These are phyloP conservation scores for Ditylenchus weischeri DNA, from an alignment of 2,888 invertebrate genomes.

Conservation along the genomic window DNA sequence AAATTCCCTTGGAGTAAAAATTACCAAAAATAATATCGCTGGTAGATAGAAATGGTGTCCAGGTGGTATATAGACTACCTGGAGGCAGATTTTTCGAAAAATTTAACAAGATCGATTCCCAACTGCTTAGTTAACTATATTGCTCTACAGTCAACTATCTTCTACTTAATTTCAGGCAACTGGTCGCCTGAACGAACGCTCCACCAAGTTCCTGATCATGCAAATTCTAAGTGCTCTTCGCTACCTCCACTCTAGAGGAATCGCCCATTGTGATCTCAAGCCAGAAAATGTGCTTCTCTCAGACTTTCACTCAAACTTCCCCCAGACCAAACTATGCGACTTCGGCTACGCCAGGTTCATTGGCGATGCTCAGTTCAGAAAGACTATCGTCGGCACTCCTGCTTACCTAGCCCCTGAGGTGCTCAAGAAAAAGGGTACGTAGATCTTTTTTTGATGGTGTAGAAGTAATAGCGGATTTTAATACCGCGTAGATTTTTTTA, in stretches of 20 bases:
- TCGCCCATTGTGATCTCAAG: constrained; percentile 66
- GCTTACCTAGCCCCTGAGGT: constrained; percentile 85
- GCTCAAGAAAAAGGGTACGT: constrained; percentile 79
- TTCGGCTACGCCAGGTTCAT: constrained; percentile 59
- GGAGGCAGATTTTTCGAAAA: too few species aligned
- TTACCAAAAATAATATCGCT: background rate
- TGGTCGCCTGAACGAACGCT: constrained; percentile 84
- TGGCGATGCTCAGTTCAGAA: constrained; percentile 55
- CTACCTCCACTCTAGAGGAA: constrained; percentile 92
- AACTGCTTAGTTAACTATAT: background rate
- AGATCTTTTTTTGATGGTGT: background rate
- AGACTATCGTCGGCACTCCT: constrained; percentile 52
- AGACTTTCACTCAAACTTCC: constrained; percentile 52
- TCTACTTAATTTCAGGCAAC: constrained; percentile 60
- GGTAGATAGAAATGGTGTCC: too few species aligned
- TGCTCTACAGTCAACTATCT: background rate
- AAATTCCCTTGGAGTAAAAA: background rate
- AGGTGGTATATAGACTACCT: too few species aligned
- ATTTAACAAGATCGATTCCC: too few species aligned
- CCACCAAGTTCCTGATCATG: constrained; percentile 61
- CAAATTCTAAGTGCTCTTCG: constrained; percentile 67
- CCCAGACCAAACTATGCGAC: constrained; percentile 59
- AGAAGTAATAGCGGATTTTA: background rate
- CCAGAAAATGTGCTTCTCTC: constrained; percentile 57
- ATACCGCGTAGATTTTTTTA: background rate